Evolutionary conservation across 2,888 invertebrate species (phyloP).

Genomic region (Pseudococcus viburni): DNA sequence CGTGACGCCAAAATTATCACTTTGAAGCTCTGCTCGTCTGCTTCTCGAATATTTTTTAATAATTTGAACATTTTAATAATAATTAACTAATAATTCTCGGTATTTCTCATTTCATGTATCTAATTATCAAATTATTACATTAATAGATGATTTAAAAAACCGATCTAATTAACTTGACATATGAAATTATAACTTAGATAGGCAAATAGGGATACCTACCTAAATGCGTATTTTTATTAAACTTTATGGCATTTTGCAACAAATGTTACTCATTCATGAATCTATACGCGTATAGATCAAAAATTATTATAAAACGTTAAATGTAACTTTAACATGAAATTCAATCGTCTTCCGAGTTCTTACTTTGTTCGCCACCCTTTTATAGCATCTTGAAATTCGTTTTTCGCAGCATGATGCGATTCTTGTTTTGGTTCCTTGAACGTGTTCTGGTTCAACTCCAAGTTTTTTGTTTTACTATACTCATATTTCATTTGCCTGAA

Average conservation of each 20-base stretch:
- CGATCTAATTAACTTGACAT: neutral
- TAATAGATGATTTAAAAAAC: neutral
- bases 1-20: conserved; percentile 8
- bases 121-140: neutral
- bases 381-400: conserved; percentile 41
- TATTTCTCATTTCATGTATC: neutral
- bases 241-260: neutral
- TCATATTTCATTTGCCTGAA: conserved; percentile 56
- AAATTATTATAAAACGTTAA: conserved; percentile 11
- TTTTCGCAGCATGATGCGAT: conserved; percentile 52
- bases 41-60: neutral
- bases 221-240: neutral
- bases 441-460: conserved; percentile 56
- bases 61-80: neutral
- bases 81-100: neutral
- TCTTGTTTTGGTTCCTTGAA: conserved; percentile 38
- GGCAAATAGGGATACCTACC: neutral
- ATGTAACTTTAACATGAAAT: conserved; percentile 5
- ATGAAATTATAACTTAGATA: neutral
- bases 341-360: neutral
- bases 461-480: conserved; percentile 44
- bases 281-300: neutral
- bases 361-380: conserved; percentile 2
- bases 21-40: neutral
- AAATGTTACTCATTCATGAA: neutral